A percentile compares a stretch with the other conserved stretches of the same genome.
These are phyloP conservation scores for Parapristionchus giblindavisi DNA, from an alignment of 2,888 invertebrate species.

Conservation along the genomic window DNA sequence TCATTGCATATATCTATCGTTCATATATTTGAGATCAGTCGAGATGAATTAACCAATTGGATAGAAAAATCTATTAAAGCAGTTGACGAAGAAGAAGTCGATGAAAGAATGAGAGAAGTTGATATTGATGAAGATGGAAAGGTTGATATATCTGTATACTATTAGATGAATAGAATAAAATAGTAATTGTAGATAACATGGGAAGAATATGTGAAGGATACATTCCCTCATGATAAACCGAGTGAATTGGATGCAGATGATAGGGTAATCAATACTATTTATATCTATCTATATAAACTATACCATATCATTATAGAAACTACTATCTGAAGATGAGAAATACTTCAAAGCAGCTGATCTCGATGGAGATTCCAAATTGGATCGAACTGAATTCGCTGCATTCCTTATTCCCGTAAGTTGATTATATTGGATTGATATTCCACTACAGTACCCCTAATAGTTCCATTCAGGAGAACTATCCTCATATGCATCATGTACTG, in stretches of 20 bases:
- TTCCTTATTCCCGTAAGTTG: slow-evolving; percentile 84
- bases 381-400: slow-evolving; percentile 82
- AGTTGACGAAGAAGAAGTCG: slow-evolving; percentile 67
- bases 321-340: slow-evolving; percentile 74
- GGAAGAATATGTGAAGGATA: slow-evolving; percentile 88
- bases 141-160: slow-evolving; percentile 41
- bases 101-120: slow-evolving; percentile 72
- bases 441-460: neutral
- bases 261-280: slow-evolving; percentile 22
- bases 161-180: neutral
- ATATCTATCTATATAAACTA: neutral
- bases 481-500: slow-evolving; percentile 27
- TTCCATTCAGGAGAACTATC: slow-evolving; percentile 26
- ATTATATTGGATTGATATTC: neutral
- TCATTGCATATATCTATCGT: neutral
- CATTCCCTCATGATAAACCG: slow-evolving; percentile 76
- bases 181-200: slow-evolving; percentile 79
- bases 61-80: slow-evolving; percentile 88
- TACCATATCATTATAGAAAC: slow-evolving; percentile 79
- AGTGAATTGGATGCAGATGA: slow-evolving; percentile 60
- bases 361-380: slow-evolving; percentile 82
- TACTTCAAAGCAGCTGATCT: slow-evolving; percentile 76
- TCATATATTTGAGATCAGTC: slow-evolving; percentile 3
- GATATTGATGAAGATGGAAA: slow-evolving; percentile 76
- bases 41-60: slow-evolving; percentile 85